Percentiles rank a stretch among this genome's conserved stretches.
phyloP scores from a whole-genome alignment of 2,888 invertebrate species.

The Rhagium mordax region DNA sequence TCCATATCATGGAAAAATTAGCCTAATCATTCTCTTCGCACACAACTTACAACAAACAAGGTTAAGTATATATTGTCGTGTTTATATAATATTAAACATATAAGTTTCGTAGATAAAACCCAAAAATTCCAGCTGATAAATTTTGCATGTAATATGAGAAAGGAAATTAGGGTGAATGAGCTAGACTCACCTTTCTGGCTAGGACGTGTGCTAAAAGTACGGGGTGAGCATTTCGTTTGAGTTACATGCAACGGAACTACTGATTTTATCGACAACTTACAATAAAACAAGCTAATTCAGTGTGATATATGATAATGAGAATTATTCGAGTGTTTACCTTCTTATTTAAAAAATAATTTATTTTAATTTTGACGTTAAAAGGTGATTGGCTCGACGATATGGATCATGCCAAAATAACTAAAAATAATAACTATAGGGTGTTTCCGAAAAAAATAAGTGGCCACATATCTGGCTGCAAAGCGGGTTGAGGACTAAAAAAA shows the following conservation, averaged over 20 bases:
- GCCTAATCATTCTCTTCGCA: slow-evolving; percentile 6
- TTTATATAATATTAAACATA: slow-evolving; percentile 35
- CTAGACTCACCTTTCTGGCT: slow-evolving; percentile 30
- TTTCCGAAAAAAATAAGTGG: too few relatives aligned
- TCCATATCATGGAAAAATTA: slow-evolving; percentile 8
- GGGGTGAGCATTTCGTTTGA: slow-evolving; percentile 21
- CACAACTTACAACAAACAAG: slow-evolving; percentile 12
- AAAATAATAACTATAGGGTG: too few relatives aligned
- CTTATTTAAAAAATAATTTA: background rate
- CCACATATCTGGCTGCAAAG: too few relatives aligned
- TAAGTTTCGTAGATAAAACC: slow-evolving; percentile 30
- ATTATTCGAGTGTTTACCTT: background rate
- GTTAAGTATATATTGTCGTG: slow-evolving; percentile 36
- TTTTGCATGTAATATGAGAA: slow-evolving; percentile 34
- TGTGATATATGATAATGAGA: slow-evolving; percentile 10
- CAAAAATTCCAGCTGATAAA: slow-evolving; percentile 31
- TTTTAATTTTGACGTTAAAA: background rate
- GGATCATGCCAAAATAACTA: background rate
- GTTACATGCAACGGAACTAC: slow-evolving; percentile 26
- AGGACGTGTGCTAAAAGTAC: slow-evolving; percentile 7
- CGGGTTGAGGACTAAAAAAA: too few relatives aligned
- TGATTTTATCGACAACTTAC: slow-evolving; percentile 23
- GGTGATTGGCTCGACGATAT: background rate
- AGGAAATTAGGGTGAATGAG: slow-evolving; percentile 38
- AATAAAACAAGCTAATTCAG: slow-evolving; percentile 20